Base-by-base conservation (phyloP, 2,888 invertebrate genomes). In the Craniophora ligustri region DNA sequence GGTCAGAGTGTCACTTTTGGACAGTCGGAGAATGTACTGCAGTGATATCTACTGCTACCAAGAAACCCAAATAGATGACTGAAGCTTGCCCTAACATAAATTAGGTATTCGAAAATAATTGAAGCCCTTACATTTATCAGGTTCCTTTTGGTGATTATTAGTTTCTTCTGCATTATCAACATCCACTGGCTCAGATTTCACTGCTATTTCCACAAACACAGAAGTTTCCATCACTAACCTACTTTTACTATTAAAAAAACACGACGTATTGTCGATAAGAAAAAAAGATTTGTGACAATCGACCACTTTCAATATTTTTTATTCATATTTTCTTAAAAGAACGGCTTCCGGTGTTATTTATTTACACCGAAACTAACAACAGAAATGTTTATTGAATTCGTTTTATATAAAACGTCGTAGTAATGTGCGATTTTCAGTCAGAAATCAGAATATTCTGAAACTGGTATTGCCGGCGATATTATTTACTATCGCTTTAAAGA, bases 161-260 rank as follows among this genome's bases (percentile, higher is more conserved):
- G n/a, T n/a, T 10, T 42, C 38, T 32, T 30, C 65, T 1, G 5
- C 11, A 16, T 39, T 35, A 14, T 50, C 57, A 36, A 21, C n/a
- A 4, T 56, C 49, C 2, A 47, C 31, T 16, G 44, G 48, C 45
- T 72, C 72, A n/a, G 47, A 13, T 51, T 75, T 68, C n/a, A 72
- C 48, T 46, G 57, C 31, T 42, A 74, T 32, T 54, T 67, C 53
- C 11, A 49, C 38, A 41, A 28, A 0, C 7, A 46, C 15, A 14
- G 21, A 6, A 3, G 32, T 38, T 49, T 74, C 75, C 72, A 72
- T 72, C 5, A 23, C 49, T 46, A 69, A 54, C 46, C 53, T 47
- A 60, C 57, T 51, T 63, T 38, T 21, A 39, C 1, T 11, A 7
- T 28, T 16, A 42, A 28, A 53, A 45, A 50, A 50, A 45, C 47